phyloP scores from a whole-genome alignment of 1,140 invertebrate species.

The Daktulosphaira vitifoliae region DNA sequence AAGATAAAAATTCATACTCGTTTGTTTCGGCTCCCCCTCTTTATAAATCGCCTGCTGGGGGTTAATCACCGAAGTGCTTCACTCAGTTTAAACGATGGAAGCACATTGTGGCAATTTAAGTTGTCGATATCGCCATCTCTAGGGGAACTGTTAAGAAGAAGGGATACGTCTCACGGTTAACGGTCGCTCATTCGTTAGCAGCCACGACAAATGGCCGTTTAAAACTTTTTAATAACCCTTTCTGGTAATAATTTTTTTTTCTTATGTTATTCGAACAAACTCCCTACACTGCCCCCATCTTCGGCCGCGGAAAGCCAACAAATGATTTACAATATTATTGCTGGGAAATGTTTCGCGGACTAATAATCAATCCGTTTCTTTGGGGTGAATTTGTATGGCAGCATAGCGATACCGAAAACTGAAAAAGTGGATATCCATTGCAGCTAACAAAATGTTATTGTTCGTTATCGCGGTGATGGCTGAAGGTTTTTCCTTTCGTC shows the following conservation, averaged over 20 bases:
- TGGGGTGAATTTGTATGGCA: no score
- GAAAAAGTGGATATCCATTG: not conserved
- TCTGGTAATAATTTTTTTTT: slow-evolving; percentile 14
- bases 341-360: slow-evolving; percentile 10
- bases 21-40: no score
- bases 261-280: slow-evolving; percentile 20
- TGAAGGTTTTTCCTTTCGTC: not conserved
- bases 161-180: not conserved
- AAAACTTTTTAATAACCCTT: slow-evolving; percentile 28
- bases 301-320: not conserved
- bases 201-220: slow-evolving; percentile 11
- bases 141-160: slow-evolving; percentile 1
- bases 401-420: no score
- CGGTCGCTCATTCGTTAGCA: not conserved
- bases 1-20: no score
- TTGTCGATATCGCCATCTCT: no score
- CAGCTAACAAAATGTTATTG: slow-evolving; percentile 4
- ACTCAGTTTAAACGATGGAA: not conserved
- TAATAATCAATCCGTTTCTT: slow-evolving; percentile 12
- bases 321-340: slow-evolving; percentile 17
- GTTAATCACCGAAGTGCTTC: not conserved
- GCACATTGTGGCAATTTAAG: not conserved
- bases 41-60: not conserved
- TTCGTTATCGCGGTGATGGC: not conserved
- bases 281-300: not conserved